These are phyloP conservation scores for Iguana delicatissima DNA, from an alignment of 2,797 vertebrate species.

Conservation along the genomic window DNA sequence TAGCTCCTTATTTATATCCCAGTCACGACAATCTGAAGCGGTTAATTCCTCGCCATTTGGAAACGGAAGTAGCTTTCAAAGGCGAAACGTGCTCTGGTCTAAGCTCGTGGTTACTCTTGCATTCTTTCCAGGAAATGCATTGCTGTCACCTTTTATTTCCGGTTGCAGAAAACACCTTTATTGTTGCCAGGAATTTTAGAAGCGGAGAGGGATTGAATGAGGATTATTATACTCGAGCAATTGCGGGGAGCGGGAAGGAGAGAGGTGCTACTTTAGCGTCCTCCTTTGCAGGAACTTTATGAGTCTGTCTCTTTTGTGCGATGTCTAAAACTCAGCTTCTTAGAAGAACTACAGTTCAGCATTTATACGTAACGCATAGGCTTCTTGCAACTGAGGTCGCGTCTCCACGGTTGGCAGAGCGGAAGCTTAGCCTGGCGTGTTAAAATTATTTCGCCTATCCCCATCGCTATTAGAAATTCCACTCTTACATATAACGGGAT, in stretches of 20 bases:
- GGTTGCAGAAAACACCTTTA: conserved; percentile 74
- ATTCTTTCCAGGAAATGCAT: conserved; percentile 72
- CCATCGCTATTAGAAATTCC: background rate
- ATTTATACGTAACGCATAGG: background rate
- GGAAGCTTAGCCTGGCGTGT: background rate
- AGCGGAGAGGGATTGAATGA: conserved; percentile 64
- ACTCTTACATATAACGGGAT: background rate
- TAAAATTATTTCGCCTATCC: background rate
- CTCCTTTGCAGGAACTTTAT: background rate
- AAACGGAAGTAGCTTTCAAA: conserved; percentile 52
- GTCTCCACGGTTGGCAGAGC: background rate
- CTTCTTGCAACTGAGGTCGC: background rate
- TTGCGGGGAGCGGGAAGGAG: background rate
- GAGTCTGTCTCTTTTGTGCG: conserved; percentile 6
- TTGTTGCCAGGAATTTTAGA: conserved; percentile 71
- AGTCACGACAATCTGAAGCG: background rate
- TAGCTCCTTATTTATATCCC: background rate
- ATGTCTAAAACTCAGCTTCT: conserved; percentile 25
- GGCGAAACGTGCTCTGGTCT: conserved; percentile 28
- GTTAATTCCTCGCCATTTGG: background rate
- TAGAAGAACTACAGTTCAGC: conserved; percentile 24
- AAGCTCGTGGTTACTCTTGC: conserved; percentile 54
- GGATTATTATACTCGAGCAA: conserved; percentile 65
- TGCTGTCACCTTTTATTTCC: conserved; percentile 82
- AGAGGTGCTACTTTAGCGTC: background rate